Conservation (phyloP, 1,140 invertebrate species). For the Chironomus striatipennis region DNA sequence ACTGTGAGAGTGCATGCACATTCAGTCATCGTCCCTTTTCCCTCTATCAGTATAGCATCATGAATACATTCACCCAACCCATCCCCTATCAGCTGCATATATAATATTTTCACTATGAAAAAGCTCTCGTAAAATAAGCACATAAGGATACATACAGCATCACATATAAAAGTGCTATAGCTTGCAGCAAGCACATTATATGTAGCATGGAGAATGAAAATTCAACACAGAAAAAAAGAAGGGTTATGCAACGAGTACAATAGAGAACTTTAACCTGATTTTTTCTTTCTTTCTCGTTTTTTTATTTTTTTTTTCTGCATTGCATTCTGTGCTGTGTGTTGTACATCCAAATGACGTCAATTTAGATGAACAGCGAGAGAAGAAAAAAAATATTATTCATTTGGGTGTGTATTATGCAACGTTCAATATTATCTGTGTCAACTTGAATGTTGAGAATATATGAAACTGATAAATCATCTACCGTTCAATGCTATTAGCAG, state of each 20-base stretch:
- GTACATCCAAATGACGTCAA: not conserved
- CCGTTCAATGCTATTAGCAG: too few relatives aligned
- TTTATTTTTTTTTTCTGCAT: not conserved
- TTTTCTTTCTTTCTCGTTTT: not conserved
- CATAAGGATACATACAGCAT: too few relatives aligned
- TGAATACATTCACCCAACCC: too few relatives aligned
- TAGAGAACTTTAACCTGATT: constrained; percentile 7
- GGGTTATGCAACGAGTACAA: not conserved
- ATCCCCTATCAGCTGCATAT: too few relatives aligned
- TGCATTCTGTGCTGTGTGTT: not conserved
- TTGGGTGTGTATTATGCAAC: constrained; percentile 1
- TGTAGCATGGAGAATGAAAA: not conserved
- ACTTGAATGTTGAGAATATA: not conserved
- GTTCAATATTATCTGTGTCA: not conserved
- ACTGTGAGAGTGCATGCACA: too few relatives aligned
- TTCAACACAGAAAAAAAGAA: not conserved
- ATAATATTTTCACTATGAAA: too few relatives aligned
- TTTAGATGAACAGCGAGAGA: not conserved
- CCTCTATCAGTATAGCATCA: too few relatives aligned
- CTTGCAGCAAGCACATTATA: not conserved
- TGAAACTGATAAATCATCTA: too few relatives aligned
- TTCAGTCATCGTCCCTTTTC: too few relatives aligned
- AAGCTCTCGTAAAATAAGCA: too few relatives aligned
- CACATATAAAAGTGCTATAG: too few relatives aligned
- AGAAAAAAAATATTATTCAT: not conserved